phyloP scores from a whole-genome alignment of 2,797 vertebrate species.

The Lindbergichthys nudifrons region DNA sequence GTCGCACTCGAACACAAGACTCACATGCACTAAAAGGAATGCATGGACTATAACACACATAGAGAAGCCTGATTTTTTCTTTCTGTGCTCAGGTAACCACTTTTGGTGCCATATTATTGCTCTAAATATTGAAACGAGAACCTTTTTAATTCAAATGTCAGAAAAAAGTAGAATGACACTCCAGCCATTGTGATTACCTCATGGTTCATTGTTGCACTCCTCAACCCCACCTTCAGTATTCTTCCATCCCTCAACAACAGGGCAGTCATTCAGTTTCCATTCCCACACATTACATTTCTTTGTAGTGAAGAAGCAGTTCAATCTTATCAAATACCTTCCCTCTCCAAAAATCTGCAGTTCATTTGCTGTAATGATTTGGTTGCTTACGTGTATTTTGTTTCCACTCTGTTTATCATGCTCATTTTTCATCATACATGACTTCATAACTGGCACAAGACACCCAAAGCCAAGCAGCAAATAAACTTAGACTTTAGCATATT shows the following conservation, averaged over 20 bases:
- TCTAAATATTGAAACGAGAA: no score
- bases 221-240: background rate
- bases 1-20: no score
- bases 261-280: conserved; percentile 31
- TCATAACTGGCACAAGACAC: conserved; percentile 54
- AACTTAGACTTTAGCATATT: conserved; percentile 25
- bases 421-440: conserved; percentile 44
- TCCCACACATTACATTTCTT: conserved; percentile 32
- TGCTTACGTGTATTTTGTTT: conserved; percentile 48
- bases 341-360: conserved; percentile 54
- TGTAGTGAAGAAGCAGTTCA: conserved; percentile 29
- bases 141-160: background rate
- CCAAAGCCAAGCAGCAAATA: conserved; percentile 33
- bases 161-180: background rate
- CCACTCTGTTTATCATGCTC: conserved; percentile 48
- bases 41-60: no score
- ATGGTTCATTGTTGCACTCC: background rate
- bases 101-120: no score
- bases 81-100: no score
- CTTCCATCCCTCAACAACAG: conserved; percentile 19
- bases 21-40: no score
- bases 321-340: conserved; percentile 49
- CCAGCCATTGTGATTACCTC: conserved; percentile 4
- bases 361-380: conserved; percentile 55
- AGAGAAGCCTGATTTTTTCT: no score